Evolutionary conservation across 2,113 vertebrate species (phyloP), one percentile per base, ranked within the genome.

Genomic region (Pteronura brasiliensis): DNA sequence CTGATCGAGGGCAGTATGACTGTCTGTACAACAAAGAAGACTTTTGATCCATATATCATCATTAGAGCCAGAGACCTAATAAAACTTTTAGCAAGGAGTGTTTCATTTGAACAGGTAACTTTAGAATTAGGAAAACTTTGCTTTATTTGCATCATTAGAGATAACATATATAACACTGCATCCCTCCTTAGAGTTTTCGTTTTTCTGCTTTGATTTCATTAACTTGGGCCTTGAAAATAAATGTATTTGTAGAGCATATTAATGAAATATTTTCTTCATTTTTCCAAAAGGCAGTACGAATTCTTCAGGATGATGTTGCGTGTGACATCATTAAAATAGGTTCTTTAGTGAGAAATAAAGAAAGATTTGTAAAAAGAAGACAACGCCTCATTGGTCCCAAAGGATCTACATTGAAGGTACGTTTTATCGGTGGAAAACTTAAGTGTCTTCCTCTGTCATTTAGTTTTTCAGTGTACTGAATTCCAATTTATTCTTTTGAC

Each of bases 261-360:
- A 63, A 89, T 71, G 20, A 21, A 34, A 0, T 34, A 4, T 88
- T 92, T 87, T 85, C 57, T 95, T 95, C 49, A 36, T 97, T 87
- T 97, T 85, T 77, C 47, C 76, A 95, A 97, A 97, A 99, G 99
- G 99, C 99, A 52, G 98, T 99, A 72, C 99, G 99, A 93, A 99
- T 99, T 97, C 99, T 99, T 94, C 99, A 99, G 98, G 99, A 99
- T 94, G 99, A 99, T 15, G 27, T 99, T 96, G 99, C 99, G 0
- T 99, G 99, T 99, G 99, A 99, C 97, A 99, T 99, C 71, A 99
- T 99, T 96, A 99, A 99, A 98, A 99, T 99, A 34, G 99, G 99
- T 4, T 99, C 99, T 11, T 93, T 99, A 96, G 99, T 99, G 93
- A 99, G 99, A 96, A 99, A 99, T 98, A 99, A 99, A 95, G 99